Percentiles rank a stretch among this genome's conserved stretches.
phyloP scores from a whole-genome alignment of 2,797 vertebrate species.

The Sebastes jordani region DNA sequence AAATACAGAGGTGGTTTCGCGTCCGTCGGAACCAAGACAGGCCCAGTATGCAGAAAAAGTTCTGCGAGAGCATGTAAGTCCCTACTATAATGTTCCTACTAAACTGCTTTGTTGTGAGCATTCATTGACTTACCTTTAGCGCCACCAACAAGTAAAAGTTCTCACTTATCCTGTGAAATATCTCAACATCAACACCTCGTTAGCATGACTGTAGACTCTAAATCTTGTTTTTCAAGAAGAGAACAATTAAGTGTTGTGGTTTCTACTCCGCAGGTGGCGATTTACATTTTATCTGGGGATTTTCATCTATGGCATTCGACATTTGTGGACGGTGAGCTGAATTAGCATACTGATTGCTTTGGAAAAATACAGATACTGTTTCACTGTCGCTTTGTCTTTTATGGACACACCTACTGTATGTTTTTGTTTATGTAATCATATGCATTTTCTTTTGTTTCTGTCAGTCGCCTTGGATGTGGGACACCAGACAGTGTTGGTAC shows the following conservation, averaged over 20 bases:
- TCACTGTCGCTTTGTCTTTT: neutral
- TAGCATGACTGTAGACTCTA: neutral
- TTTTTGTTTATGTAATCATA: neutral
- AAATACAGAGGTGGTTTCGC: conserved; percentile 94
- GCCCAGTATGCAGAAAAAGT: conserved; percentile 89
- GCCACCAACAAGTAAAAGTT: too few relatives aligned
- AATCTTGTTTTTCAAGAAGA: neutral
- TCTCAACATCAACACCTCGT: neutral
- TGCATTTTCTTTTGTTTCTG: conserved; percentile 15
- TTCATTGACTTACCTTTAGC: neutral
- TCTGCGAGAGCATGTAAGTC: conserved; percentile 96
- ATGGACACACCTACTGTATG: neutral
- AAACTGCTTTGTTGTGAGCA: neutral
- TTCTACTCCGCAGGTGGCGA: conserved; percentile 68
- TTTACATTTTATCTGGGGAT: conserved; percentile 78
- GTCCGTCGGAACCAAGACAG: conserved; percentile 91
- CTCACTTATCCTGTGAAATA: neutral
- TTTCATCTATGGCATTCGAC: conserved; percentile 70
- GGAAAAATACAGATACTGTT: neutral
- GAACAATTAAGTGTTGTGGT: neutral
- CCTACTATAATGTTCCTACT: conserved; percentile 60
- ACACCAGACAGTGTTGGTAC: conserved; percentile 74
- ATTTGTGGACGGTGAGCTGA: conserved; percentile 77
- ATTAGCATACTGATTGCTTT: neutral
- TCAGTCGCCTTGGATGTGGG: conserved; percentile 79